Evolutionary conservation across 2,113 vertebrate species (phyloP), one percentile per base, ranked within the genome.

Genomic region (Carollia perspicillata): DNA sequence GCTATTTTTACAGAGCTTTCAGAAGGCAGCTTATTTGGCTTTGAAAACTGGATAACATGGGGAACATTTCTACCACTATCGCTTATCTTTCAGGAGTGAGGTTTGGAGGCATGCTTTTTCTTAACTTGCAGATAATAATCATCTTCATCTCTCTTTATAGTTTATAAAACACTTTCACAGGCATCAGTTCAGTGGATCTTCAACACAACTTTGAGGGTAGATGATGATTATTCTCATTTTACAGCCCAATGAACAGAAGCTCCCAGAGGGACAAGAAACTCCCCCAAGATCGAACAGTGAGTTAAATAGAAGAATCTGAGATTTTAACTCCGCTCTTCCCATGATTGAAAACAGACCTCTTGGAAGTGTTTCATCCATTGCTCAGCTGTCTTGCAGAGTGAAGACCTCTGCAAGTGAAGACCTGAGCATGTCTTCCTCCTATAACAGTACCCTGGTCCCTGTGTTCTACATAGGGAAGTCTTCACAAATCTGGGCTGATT

Each of bases 131-230:
- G 77, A 42, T 90, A 63, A 88, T 85, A 51, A 89, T 80, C 72
- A 89, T 51, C 13, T n/a, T 53, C 47, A 75, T 35, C 28, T 33
- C 9, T 51, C 66, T 93, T 92, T 60, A 69, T 40, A 88, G 51
- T 93, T 93, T 95, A 66, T 88, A 77, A 92, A 92, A 63, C n/a
- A 86, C 23, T 58, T 89, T 42, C 49, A 90, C 42, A 47, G 84
- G 37, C n/a, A 92, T 65, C 49, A 69, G 40, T 71, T 80, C 71
- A 80, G 80, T 60, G 74, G 49, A 40, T 92, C 79, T 65, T 94
- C 51, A 84, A n/a, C 77, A 63, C 66, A 90, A 26, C 35, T 42
- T 75, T 75, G 63, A 30, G 49, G 23, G 42, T 28, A 89, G 71
- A 74, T 74, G 37, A 75, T 94, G 22, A 68, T 58, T 68, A 65